A percentile compares a stretch with the other conserved stretches of the same genome.
These are phyloP conservation scores for Ammospiza maritima DNA, from an alignment of 2,797 vertebrate species.

Conservation along the genomic window DNA sequence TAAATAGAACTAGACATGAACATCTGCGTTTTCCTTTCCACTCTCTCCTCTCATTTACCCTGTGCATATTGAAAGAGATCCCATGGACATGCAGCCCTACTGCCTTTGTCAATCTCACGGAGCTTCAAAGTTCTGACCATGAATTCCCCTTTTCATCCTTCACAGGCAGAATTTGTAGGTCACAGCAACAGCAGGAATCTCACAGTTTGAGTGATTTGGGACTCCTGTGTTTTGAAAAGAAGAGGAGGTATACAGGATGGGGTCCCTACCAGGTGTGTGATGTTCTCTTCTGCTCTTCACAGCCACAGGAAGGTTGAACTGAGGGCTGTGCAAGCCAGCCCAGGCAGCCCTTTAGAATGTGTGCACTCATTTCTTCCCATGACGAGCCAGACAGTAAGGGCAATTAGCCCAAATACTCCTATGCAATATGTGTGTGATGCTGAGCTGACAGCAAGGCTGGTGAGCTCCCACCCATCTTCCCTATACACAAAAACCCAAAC, in stretches of 20 bases:
- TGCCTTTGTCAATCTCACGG: background rate
- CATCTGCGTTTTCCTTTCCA: background rate
- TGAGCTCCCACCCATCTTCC: background rate
- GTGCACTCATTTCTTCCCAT: background rate
- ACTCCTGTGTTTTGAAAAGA: background rate
- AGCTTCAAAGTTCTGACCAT: conserved; percentile 39
- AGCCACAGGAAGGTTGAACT: background rate
- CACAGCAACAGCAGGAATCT: background rate
- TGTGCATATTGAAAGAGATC: background rate
- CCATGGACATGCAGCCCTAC: background rate
- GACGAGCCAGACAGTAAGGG: background rate
- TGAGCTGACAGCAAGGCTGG: background rate
- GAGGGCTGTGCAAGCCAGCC: background rate
- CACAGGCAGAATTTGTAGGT: conserved; percentile 40
- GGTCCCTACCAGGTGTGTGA: fast-evolving
- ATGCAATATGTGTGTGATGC: background rate
- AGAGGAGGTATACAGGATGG: background rate
- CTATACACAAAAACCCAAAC: background rate
- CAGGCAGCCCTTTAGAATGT: background rate
- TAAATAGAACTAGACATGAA: conserved; percentile 32
- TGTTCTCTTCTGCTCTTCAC: background rate
- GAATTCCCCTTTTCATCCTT: conserved; percentile 15
- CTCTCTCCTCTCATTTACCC: background rate
- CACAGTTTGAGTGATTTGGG: background rate
- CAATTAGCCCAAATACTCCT: background rate